Base-by-base conservation (phyloP, 2,113 vertebrate genomes). In the Peromyscus leucopus region DNA sequence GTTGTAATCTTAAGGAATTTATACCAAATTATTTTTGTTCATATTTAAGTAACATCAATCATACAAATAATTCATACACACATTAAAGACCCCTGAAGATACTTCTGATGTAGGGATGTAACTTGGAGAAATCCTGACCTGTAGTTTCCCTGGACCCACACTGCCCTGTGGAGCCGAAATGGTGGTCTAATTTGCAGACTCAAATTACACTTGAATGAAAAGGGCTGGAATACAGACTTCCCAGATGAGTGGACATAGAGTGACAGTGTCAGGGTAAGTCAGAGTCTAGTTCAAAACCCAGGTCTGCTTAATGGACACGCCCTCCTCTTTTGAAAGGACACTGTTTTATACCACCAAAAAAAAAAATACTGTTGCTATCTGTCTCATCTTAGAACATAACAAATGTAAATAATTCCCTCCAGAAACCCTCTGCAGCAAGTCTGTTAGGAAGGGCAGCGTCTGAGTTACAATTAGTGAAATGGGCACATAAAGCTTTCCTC, bases 1-100 rank as follows among this genome's bases (percentile, higher is more conserved):
- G 10, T 22, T 61, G 24, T 55, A 61, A 61, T 67, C 51, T 78
- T 89, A 85, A 95, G 75, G n/a, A 93, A 90, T 86, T 78, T 93
- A 89, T 36, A 36, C 0, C 4, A 31, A 79, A 19, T 72, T 92
- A 42, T 48, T 94, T 96, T 92, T 94, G 36, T 75, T 96, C 9
- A 21, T 57, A 89, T 86, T 89, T 91, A 89, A 67, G 76, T 48
- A 79, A 75, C 46, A 63, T 19, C 36, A 80, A 7, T 31, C 72
- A 90, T 86, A 95, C 85, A 94, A 89, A 79, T 12, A 82, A 51
- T 71, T 94, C 89, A 78, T 12, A 46, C 75, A 55, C 72, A 94
- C 69, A 31, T 17, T 36, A 13, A 5, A 21, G 28, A 5, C 4
- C 63, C 63, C 46, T 93, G 65, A 76, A 96, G 74, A 71, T 59